Evolutionary conservation across 2,888 invertebrate species (phyloP).

Genomic region (Panzeria rudis): DNA sequence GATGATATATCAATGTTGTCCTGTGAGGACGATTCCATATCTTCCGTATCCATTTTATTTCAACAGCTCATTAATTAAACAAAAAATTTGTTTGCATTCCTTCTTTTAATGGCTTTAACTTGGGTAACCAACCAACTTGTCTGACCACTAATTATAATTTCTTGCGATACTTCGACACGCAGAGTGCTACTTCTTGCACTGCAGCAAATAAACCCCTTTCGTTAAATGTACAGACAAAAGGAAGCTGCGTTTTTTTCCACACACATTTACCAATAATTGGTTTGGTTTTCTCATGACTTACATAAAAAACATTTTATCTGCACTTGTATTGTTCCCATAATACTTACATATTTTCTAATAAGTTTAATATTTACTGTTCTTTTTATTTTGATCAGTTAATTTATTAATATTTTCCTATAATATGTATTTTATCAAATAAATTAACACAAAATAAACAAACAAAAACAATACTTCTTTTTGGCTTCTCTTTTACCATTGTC

Average conservation of each 20-base stretch:
- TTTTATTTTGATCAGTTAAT: constrained; percentile 67
- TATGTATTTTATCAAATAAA: constrained; percentile 53
- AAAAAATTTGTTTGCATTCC: not conserved
- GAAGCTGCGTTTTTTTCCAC: constrained; percentile 70
- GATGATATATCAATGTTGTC: constrained; percentile 63
- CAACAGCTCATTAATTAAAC: constrained; percentile 11
- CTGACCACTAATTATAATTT: constrained; percentile 69
- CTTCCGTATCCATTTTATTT: constrained; percentile 69
- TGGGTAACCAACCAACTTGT: constrained; percentile 63
- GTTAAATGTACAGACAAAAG: constrained; percentile 65
- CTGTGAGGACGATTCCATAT: constrained; percentile 67
- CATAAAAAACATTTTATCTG: constrained; percentile 51
- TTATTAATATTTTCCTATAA: constrained; percentile 64
- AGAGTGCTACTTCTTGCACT: constrained; percentile 64
- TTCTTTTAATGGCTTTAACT: constrained; percentile 21
- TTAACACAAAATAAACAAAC: constrained; percentile 71
- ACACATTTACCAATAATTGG: constrained; percentile 67
- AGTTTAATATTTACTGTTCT: constrained; percentile 39
- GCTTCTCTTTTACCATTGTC: constrained; percentile 58
- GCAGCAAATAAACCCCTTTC: constrained; percentile 67
- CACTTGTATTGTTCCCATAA: constrained; percentile 27
- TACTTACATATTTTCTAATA: not conserved
- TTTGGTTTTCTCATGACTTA: constrained; percentile 60
- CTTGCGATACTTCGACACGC: constrained; percentile 59
- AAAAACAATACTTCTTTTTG: constrained; percentile 65